Evolutionary conservation across 2,797 vertebrate species (phyloP), one percentile per base, ranked within the genome.

Genomic region (Parotocinclus haroldoi): DNA sequence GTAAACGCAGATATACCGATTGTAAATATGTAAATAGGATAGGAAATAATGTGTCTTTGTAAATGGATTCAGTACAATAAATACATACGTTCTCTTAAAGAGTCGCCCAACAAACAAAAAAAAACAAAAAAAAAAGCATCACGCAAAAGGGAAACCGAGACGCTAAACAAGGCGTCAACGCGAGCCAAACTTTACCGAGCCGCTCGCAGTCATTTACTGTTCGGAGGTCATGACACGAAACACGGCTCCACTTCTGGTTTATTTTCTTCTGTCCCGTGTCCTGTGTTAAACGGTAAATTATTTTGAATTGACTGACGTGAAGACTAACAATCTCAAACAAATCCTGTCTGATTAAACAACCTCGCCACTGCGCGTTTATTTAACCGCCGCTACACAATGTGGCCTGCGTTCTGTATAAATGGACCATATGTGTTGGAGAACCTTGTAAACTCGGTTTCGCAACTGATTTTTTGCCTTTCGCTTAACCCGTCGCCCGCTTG

Each of bases 1-100:
- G 65, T 67, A 58, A 38, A 52, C 58, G 58, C 42, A 51, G 40
- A 51, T 67, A 17, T 51, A 85, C 90, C 87, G 76, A n/a, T n/a
- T 90, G 76, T 90, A 90, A 75, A 89, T 90, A 90, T 91, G 88
- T 91, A 91, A 82, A 91, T 90, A 90, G 27, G 27, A 90, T 85
- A 88, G 88, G 84, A 90, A 89, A 90, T 90, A 89, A 50, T 50
- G 27, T 27, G 27, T 90, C 90, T 69, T 89, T 90, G 89, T 89
- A 89, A 90, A 90, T 89, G 79, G 81, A 86, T 84, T 82, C 85
- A 84, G 85, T 86, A 81, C 86, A 88, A 90, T 89, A 90, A 90
- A 85, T 87, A 81, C 85, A 83, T 16, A 16, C 10, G 40, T 42
- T 42, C 40, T 42, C 27, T 27, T 27, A 27, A 27, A 27, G 27